Base-by-base conservation (phyloP, 2,113 vertebrate genomes). In the Galemys pyrenaicus region DNA sequence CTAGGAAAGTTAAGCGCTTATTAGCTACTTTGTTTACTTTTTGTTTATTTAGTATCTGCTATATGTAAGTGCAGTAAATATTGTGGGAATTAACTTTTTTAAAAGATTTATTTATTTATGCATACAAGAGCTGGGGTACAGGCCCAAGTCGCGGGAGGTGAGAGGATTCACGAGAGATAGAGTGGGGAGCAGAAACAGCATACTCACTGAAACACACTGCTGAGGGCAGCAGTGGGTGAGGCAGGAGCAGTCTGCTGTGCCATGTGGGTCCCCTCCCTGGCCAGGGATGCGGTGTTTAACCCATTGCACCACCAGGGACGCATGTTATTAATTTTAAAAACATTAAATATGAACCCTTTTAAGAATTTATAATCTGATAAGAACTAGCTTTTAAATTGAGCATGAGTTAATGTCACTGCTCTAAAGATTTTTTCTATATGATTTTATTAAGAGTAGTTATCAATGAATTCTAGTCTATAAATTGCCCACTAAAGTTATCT, bases 21-120 rank as follows among this genome's bases (percentile, higher is more conserved):
- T 92, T 89, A 71, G 24, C 30, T 81, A n/a, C 49, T 79, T 89
- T 26, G 71, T 79, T 95, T 70, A 56, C 41, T 88, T 92, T 44
- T 26, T 49, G 8, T 82, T 2, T 77, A 30, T 75, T 82, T 75
- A 74, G 1, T 65, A 41, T 79, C 77, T 93, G 35, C 56, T 79
- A 2, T 73, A 44, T 81, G 22, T 28, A 74, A 79, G 39, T 82
- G 56, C 24, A 91, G 20, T 85, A 85, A 85, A 67, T 41, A 46
- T 49, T 84, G 6, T 88, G 49, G 67, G 32, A 39, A 86, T 74
- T 74, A 32, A 84, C n/a, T 65, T 93, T 80, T 46, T n/a, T n/a
- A n/a, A n/a, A n/a, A n/a, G n/a, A n/a, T n/a, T n/a, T n/a, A n/a
- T n/a, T n/a, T n/a, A n/a, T n/a, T n/a, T n/a, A n/a, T n/a, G n/a